Conservation (phyloP, 2,888 invertebrate genomes). For the Trissolcus japonicus region DNA sequence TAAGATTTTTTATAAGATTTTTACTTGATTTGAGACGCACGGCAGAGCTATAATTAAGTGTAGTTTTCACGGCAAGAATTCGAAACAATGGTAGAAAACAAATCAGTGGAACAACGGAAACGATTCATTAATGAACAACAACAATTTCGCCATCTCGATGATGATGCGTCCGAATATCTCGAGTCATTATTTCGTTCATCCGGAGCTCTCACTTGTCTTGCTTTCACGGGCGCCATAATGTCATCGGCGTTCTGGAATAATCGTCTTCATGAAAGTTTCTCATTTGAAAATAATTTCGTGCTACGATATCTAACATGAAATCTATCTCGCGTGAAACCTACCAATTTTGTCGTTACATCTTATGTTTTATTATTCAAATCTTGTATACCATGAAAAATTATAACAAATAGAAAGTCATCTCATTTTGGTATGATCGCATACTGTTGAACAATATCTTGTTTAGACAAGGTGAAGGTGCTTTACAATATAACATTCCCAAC, state of each 20-base stretch:
- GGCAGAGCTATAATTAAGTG: background rate
- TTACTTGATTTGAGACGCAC: too few relatives aligned
- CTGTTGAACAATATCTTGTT: too few relatives aligned
- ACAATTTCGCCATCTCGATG: background rate
- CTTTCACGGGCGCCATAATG: constrained; percentile 56
- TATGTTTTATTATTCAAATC: constrained; percentile 46
- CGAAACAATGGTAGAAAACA: constrained; percentile 1
- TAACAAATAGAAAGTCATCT: constrained; percentile 44
- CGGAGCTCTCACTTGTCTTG: constrained; percentile 52
- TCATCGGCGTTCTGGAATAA: constrained; percentile 50
- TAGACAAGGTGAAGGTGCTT: too few relatives aligned
- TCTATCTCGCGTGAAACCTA: constrained; percentile 51
- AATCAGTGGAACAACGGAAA: constrained; percentile 1
- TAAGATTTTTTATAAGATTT: too few relatives aligned
- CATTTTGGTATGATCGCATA: too few relatives aligned
- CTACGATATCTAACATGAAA: constrained; percentile 46
- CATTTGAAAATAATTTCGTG: constrained; percentile 41
- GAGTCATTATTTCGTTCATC: constrained; percentile 51
- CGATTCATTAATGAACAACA: constrained; percentile 1
- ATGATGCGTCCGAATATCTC: constrained; percentile 40
- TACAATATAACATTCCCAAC: too few relatives aligned
- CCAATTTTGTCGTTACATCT: constrained; percentile 48
- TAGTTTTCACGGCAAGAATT: background rate
- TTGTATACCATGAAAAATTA: constrained; percentile 47
- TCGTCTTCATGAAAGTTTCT: constrained; percentile 52